Percentiles rank a stretch among this genome's conserved stretches.
Evolutionary conservation across 2,113 vertebrate genomes (phyloP).

Genomic region (Festucalex cinctus): DNA sequence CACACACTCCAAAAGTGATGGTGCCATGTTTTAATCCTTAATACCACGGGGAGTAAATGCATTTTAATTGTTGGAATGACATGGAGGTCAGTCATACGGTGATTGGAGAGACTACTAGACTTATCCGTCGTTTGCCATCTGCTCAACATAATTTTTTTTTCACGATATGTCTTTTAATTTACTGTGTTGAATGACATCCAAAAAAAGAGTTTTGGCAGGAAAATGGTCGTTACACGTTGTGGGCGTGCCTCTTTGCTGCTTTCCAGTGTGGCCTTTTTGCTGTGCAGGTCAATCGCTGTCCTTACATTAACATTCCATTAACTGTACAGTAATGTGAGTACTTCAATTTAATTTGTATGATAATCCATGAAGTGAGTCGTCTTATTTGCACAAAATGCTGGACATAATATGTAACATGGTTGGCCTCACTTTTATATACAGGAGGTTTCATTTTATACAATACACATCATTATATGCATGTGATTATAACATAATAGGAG

Average conservation of each 20-base stretch:
- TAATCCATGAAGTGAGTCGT: background rate
- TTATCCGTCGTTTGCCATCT: conserved; percentile 21
- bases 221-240: conserved; percentile 11
- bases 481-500: too few species aligned
- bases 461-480: too few species aligned
- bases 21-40: conserved; percentile 20
- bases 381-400: background rate
- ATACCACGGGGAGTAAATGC: conserved; percentile 8
- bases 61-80: conserved; percentile 13
- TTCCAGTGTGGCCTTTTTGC: conserved; percentile 4
- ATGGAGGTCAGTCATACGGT: conserved; percentile 11
- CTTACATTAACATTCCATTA: conserved; percentile 5
- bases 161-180: conserved; percentile 12
- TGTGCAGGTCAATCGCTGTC: conserved; percentile 6
- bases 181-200: conserved; percentile 16
- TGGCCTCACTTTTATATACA: background rate
- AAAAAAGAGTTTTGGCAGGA: conserved; percentile 12
- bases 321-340: background rate
- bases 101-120: conserved; percentile 8
- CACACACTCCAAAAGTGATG: conserved; percentile 1
- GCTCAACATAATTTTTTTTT: conserved; percentile 9
- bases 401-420: background rate
- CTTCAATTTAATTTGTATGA: background rate
- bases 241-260: conserved; percentile 1
- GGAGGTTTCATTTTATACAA: too few species aligned